Evolutionary conservation across 2,113 vertebrate species (phyloP), one percentile per base, ranked within the genome.

Genomic region (Phrynosoma platyrhinos): DNA sequence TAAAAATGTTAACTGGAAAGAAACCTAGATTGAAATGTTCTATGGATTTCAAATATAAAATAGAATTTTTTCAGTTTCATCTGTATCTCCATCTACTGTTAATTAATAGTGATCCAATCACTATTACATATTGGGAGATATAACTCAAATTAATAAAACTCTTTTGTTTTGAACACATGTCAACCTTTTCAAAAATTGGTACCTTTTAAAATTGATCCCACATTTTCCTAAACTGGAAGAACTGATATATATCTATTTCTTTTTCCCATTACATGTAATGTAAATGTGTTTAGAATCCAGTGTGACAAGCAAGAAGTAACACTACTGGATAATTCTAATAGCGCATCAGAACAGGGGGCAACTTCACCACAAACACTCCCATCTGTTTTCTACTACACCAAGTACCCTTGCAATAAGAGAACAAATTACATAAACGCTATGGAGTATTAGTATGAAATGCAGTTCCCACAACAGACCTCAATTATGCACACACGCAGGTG

Each of bases 401-500:
- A 62, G 23, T 66, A 52, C 40, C 5, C 55, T 68, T 78, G 9
- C 27, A n/a, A 13, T 12, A 76, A 76, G n/a, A 75, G 64, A 87
- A 72, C 23, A 81, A 72, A 83, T 53, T 68, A 77, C 64, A 88
- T 77, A 68, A 88, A 78, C 40, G 42, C 27, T 68, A 68, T 40
- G 58, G 52, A 68, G 7, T 83, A 53, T 88, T 52, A 78, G 81
- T 77, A 77, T 18, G 9, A 40, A 47, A 76, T 55, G n/a, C 62
- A 87, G 16, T 9, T 80, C 36, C 72, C 9, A 8, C 55, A 10
- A 40, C 9, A 87, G 68, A 74, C 27, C 21, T 80, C 52, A 76
- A 71, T 88, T 62, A 10, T 69, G 82, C 82, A 72, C 53, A 88
- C 53, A 88, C 14, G 80, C 90, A 81, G n/a, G 52, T 72, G 1